Evolutionary conservation across 2,888 invertebrate species (phyloP).

Genomic region (Chloromyia formosa): DNA sequence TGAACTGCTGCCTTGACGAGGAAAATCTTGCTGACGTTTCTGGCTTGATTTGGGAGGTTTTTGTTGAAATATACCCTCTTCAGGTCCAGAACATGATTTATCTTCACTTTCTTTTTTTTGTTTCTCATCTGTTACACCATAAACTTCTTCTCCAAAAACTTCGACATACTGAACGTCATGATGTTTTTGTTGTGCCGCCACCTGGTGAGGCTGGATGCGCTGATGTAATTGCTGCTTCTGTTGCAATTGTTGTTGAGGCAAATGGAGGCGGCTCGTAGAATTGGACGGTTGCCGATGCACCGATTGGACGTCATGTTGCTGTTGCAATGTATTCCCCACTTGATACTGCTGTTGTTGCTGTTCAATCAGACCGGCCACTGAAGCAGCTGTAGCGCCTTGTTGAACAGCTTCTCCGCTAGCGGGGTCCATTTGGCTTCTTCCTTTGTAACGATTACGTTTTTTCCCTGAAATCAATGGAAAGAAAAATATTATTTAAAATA

Average conservation of each 20-base stretch:
- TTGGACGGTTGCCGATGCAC: background rate
- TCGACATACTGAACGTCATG: slow-evolving; percentile 46
- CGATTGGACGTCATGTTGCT: slow-evolving; percentile 53
- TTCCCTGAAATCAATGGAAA: slow-evolving; percentile 52
- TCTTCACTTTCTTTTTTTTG: too few species aligned
- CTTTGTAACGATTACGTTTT: slow-evolving; percentile 50
- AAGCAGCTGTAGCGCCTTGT: slow-evolving; percentile 54
- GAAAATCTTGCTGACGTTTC: too few species aligned
- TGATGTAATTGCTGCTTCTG: slow-evolving; percentile 32
- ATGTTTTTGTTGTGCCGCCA: slow-evolving; percentile 41
- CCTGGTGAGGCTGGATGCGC: background rate
- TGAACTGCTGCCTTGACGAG: too few species aligned
- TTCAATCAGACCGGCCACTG: slow-evolving; percentile 48
- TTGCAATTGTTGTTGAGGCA: background rate
- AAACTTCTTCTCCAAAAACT: too few species aligned
- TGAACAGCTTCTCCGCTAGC: slow-evolving; percentile 63
- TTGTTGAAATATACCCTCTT: too few species aligned
- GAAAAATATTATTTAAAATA: slow-evolving; percentile 1
- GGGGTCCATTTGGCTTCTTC: slow-evolving; percentile 61
- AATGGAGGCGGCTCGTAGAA: background rate
- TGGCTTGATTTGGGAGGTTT: too few species aligned
- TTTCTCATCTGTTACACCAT: too few species aligned
- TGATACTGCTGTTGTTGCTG: slow-evolving; percentile 30
- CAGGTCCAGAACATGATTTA: too few species aligned
- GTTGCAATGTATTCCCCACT: slow-evolving; percentile 41